Evolutionary conservation across 2,888 invertebrate genomes (phyloP), one percentile per base, ranked within the genome.

Genomic region (Cecidostiba fungosa): DNA sequence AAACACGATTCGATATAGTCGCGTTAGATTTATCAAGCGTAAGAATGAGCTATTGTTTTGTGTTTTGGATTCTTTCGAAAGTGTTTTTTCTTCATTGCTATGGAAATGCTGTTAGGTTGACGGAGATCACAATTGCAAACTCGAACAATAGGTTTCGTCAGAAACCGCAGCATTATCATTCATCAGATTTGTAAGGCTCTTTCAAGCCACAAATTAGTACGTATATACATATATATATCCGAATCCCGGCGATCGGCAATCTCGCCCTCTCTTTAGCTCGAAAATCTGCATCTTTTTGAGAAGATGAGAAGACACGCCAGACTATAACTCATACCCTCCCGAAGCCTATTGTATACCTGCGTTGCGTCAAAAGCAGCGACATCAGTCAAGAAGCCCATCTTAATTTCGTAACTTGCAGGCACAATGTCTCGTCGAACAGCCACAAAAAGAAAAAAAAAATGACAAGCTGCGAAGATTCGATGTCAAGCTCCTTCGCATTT

Each of bases 341-440:
- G 26, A 73, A 73, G 73, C 36, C 39, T n/a, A 23, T 43, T 73
- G 73, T 50, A 29, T 76, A 50, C 29, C 74, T 76, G 29, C n/a
- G 4, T 36, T 16, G 66, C 12, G 62, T 77, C 77, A 77, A 62
- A 62, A 66, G n/a, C 14, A 14, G 12, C 43, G 54, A 66, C 79
- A 69, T 78, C 47, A 50, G 78, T 78, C 78, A 78, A 43, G 66
- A 50, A 23, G 29, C 50, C 70, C 54, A 54, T 50, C 54, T 72
- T 80, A 80, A 80, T 80, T 80, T 72, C 19, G 70, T 80, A 54
- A 72, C 39, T 69, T 32, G 50, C 14, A 54, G 47, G 26, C 72
- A 80, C 70, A 39, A 32, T 43, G 47, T 62, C n/a, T n/a, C 14
- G 10, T 23, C 43, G 5, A 23, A 3, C n/a, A 14, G 47, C 39